These are phyloP conservation scores for Stratiolaelaps scimitus DNA, from an alignment of 1,140 invertebrate species.

Conservation along the genomic window DNA sequence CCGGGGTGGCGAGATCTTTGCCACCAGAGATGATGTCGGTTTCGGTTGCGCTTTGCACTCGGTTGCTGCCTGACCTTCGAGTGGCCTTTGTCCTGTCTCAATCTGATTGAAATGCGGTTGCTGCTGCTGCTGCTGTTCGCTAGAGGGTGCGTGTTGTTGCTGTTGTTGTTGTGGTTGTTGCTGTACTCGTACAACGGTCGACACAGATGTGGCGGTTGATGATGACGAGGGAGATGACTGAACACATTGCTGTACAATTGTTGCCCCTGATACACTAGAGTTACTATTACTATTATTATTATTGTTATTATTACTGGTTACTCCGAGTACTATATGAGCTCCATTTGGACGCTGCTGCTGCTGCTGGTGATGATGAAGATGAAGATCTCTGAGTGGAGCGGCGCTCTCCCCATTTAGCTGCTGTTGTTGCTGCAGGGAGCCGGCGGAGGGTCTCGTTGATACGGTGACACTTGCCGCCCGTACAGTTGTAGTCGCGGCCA, in stretches of 20 bases:
- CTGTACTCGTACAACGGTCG: slow-evolving; percentile 7
- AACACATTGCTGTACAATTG: slow-evolving; percentile 12
- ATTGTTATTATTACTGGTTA: too few relatives aligned
- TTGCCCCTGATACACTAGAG: slow-evolving; percentile 17
- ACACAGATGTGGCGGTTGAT: not conserved
- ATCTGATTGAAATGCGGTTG: not conserved
- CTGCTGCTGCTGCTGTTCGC: slow-evolving; percentile 6
- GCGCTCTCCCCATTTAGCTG: too few relatives aligned
- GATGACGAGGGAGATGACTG: slow-evolving; percentile 12
- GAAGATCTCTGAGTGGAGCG: too few relatives aligned
- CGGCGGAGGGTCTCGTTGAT: not conserved
- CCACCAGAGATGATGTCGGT: slow-evolving; percentile 9
- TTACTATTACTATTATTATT: slow-evolving; percentile 4
- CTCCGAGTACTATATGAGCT: too few relatives aligned
- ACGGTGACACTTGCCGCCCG: not conserved
- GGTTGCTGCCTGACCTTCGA: not conserved
- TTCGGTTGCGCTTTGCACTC: not conserved
- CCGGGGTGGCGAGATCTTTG: slow-evolving; percentile 4
- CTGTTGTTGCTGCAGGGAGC: not conserved
- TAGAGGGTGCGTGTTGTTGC: slow-evolving; percentile 20
- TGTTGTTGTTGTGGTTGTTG: slow-evolving; percentile 1
- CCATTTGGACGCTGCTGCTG: too few relatives aligned
- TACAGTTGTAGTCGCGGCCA: not conserved
- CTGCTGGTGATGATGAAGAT: too few relatives aligned
- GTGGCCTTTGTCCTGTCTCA: too few relatives aligned